These are phyloP conservation scores for Salmo trutta DNA, from an alignment of 2,797 vertebrate genomes.

Conservation along the genomic window DNA sequence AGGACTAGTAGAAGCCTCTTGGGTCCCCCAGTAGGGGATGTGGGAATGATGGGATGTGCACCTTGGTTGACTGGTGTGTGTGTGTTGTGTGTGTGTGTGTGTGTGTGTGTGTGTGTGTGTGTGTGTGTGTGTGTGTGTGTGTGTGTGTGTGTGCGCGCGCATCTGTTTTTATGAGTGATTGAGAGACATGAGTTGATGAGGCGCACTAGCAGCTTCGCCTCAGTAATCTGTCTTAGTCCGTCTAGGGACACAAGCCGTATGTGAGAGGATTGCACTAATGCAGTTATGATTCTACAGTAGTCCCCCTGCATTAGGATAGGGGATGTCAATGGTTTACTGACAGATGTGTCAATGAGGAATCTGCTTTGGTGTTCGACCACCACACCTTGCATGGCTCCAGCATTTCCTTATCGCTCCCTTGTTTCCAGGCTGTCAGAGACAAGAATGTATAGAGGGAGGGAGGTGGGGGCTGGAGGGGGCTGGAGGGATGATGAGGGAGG, in stretches of 20 bases:
- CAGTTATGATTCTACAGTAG: background rate
- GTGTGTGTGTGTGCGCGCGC: conserved; percentile 10
- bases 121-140: conserved; percentile 6
- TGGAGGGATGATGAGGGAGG: background rate
- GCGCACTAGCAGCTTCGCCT: conserved; percentile 35
- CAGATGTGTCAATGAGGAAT: conserved; percentile 74
- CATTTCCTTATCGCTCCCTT: conserved; percentile 67
- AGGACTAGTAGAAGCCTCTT: conserved; percentile 27
- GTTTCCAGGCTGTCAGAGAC: conserved; percentile 74
- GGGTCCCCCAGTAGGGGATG: conserved; percentile 23
- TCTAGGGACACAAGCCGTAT: conserved; percentile 32
- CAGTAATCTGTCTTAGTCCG: conserved; percentile 49
- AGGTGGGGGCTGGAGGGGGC: background rate
- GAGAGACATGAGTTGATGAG: conserved; percentile 58
- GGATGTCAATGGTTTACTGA: conserved; percentile 69
- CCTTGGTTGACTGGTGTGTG: background rate
- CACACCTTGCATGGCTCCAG: conserved; percentile 61
- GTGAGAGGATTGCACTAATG: conserved; percentile 11
- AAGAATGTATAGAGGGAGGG: conserved; percentile 37
- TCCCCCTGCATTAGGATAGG: conserved; percentile 44
- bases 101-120: conserved; percentile 17
- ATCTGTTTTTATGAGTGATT: conserved; percentile 8
- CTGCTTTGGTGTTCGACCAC: conserved; percentile 67
- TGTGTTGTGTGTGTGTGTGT: conserved; percentile 3
- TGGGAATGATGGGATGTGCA: conserved; percentile 21